These are phyloP conservation scores for Ochotona curzoniae DNA, from an alignment of 2,113 vertebrate genomes.

Conservation along the genomic window DNA sequence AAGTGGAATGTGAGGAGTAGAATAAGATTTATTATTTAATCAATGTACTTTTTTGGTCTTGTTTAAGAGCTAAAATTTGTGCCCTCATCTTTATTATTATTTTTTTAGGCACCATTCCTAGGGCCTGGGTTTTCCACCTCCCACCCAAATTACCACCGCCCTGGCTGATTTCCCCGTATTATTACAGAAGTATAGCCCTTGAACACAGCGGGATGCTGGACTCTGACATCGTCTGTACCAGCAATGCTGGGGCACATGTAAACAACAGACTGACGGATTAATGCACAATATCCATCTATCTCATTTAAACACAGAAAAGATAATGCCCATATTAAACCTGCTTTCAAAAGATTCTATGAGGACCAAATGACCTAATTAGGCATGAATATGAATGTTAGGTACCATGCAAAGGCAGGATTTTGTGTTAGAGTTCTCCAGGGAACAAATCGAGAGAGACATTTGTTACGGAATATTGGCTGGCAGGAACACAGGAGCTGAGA, in stretches of 20 bases:
- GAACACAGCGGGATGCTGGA: too few relatives aligned
- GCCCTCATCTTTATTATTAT: too few relatives aligned
- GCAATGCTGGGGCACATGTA: too few relatives aligned
- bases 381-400: background rate
- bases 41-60: background rate
- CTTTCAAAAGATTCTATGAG: background rate
- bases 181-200: too few relatives aligned
- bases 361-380: background rate
- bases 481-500: background rate
- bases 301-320: constrained; percentile 2
- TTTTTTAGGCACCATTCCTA: too few relatives aligned
- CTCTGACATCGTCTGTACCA: too few relatives aligned
- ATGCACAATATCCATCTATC: background rate
- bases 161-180: too few relatives aligned
- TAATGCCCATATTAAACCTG: background rate
- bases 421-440: background rate
- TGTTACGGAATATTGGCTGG: background rate
- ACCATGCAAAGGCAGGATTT: background rate
- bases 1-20: background rate
- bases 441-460: background rate
- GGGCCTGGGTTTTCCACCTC: too few relatives aligned
- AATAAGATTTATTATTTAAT: background rate
- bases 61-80: too few relatives aligned
- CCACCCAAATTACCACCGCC: too few relatives aligned
- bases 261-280: too few relatives aligned